Evolutionary conservation across 37 sponge, comb jelly and placozoan genomes (phyloP).

Genomic region (Cladorhizidae sp.): DNA sequence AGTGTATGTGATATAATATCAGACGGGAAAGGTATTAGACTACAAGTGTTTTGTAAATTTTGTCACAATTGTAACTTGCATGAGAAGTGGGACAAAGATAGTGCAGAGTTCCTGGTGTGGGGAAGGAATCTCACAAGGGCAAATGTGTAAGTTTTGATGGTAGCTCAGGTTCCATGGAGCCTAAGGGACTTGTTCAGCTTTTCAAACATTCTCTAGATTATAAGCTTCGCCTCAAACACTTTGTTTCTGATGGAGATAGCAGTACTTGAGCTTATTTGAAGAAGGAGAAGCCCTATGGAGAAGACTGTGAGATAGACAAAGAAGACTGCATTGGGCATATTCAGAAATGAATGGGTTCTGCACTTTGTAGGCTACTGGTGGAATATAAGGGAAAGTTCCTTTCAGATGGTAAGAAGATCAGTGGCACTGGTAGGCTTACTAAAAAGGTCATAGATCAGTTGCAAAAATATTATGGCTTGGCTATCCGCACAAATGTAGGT

Average conservation of each 20-base stretch:
- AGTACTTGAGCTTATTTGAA: background rate
- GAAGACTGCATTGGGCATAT: background rate
- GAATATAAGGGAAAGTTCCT: background rate
- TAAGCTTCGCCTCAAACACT: background rate
- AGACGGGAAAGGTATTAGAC: background rate
- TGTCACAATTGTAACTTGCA: background rate
- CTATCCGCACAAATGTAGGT: slow-evolving; percentile 13
- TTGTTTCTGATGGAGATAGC: background rate
- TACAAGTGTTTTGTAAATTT: background rate
- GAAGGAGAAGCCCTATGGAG: background rate
- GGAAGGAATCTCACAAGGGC: background rate
- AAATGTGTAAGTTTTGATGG: background rate
- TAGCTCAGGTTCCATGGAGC: background rate
- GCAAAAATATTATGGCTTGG: slow-evolving; percentile 42
- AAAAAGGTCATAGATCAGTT: slow-evolving; percentile 1
- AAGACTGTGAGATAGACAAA: background rate
- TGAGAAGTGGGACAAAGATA: background rate
- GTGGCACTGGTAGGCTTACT: slow-evolving; percentile 25
- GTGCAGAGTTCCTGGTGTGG: background rate
- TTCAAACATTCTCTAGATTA: background rate
- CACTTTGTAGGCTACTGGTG: background rate
- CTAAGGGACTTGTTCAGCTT: background rate
- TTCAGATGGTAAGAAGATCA: slow-evolving; percentile 9
- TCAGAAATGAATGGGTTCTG: slow-evolving; percentile 13
- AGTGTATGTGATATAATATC: background rate